A percentile compares a stretch with the other conserved stretches of the same genome.
Conservation (phyloP, 2,797 vertebrate species). For the Cossypha heuglini region DNA sequence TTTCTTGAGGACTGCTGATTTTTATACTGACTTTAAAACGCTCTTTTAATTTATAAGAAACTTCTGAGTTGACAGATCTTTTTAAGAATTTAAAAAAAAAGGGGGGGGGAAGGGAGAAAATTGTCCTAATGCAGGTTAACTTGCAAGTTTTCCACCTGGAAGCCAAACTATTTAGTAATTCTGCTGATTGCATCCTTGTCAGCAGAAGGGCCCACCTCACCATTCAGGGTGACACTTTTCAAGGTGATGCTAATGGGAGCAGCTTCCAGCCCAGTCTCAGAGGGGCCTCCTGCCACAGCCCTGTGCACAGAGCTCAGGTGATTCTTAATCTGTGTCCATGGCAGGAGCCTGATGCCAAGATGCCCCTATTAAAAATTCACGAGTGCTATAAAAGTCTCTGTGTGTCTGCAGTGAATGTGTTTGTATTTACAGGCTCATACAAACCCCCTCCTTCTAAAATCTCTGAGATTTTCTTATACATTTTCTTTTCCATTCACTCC, state of each 20-base stretch:
- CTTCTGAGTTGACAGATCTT: neutral
- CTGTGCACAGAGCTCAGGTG: neutral
- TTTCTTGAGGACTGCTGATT: neutral
- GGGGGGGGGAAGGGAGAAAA: neutral
- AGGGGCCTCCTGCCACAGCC: neutral
- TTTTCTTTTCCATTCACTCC: neutral
- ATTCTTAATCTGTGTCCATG: neutral
- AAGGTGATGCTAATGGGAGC: neutral
- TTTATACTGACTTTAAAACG: neutral
- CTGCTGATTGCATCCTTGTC: neutral
- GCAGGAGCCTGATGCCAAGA: neutral
- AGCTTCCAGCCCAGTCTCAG: fast-evolving
- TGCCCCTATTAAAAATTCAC: neutral
- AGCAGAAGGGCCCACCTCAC: neutral
- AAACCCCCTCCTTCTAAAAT: neutral
- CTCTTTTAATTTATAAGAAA: neutral
- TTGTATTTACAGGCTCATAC: neutral
- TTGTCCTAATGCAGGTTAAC: neutral
- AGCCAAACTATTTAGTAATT: neutral
- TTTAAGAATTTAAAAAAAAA: neutral
- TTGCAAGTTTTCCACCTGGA: neutral
- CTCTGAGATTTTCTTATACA: neutral
- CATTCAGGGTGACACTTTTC: neutral
- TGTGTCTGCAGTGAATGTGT: neutral
- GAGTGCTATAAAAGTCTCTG: neutral